Percentiles rank a stretch among this genome's conserved stretches.
Conservation (phyloP, 2,113 vertebrate species). For the Oceanites oceanicus region DNA sequence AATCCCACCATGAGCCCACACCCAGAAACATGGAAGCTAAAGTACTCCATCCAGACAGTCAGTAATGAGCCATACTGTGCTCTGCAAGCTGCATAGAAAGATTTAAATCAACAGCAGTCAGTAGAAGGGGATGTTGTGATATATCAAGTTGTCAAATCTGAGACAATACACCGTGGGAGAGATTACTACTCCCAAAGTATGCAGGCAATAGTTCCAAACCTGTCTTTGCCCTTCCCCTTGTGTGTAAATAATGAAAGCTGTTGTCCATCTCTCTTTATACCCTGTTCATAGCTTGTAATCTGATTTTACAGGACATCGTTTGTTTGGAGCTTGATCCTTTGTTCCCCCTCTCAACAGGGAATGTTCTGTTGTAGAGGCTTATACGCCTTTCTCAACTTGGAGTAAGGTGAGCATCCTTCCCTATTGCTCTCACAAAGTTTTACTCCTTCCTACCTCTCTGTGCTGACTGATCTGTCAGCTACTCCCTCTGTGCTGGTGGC, state of each 20-base stretch:
- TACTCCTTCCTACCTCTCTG: neutral
- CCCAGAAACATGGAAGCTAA: neutral
- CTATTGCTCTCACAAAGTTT: neutral
- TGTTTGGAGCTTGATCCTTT: neutral
- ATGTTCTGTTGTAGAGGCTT: neutral
- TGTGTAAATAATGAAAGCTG: neutral
- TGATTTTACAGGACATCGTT: neutral
- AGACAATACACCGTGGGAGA: neutral
- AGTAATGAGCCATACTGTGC: neutral
- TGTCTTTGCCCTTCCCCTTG: neutral
- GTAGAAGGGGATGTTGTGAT: neutral
- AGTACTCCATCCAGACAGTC: neutral
- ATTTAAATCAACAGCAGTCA: neutral
- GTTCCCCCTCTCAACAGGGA: fast-evolving
- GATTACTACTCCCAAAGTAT: neutral
- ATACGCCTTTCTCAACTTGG: neutral
- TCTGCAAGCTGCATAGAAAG: neutral
- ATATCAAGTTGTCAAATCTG: neutral
- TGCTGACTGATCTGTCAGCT: neutral
- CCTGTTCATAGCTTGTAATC: neutral
- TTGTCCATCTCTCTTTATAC: neutral
- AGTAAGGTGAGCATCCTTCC: neutral
- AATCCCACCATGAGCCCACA: neutral
- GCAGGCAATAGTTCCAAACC: neutral
- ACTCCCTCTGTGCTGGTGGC: neutral